Conservation (phyloP, 2,113 vertebrate genomes). For the Actinemys pallida region DNA sequence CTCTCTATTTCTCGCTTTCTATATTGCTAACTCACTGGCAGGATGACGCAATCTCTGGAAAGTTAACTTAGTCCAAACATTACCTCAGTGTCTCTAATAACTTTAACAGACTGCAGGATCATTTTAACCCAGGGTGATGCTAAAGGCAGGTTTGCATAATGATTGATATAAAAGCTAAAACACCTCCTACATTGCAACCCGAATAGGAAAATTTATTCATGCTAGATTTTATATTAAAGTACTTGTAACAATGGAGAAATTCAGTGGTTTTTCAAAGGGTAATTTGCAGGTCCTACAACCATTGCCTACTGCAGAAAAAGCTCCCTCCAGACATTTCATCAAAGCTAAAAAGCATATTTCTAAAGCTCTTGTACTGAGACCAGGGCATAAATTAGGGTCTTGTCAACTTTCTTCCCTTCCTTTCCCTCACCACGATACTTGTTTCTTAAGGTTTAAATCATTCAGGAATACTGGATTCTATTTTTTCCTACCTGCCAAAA, state of each 20-base stretch:
- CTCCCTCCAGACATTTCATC: background rate
- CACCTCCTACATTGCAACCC: background rate
- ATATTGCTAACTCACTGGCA: background rate
- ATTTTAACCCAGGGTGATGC: constrained; percentile 47
- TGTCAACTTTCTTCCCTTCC: background rate
- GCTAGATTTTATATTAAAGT: constrained; percentile 45
- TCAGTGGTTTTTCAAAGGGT: constrained; percentile 43
- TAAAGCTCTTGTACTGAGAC: background rate
- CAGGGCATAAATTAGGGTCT: background rate
- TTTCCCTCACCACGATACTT: background rate
- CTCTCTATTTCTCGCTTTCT: background rate
- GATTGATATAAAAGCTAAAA: constrained; percentile 50
- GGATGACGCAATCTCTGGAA: background rate
- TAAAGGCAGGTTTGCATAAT: constrained; percentile 57
- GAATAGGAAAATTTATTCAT: constrained; percentile 41
- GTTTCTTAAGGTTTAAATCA: constrained; percentile 2
- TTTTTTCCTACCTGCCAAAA: background rate
- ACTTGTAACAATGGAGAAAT: constrained; percentile 35
- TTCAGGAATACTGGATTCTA: background rate
- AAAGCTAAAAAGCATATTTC: background rate
- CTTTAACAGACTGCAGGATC: constrained; percentile 56
- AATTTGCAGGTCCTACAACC: constrained; percentile 40
- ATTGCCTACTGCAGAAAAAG: constrained; percentile 38
- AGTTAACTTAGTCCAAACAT: background rate
- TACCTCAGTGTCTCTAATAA: background rate